These are phyloP conservation scores for Muscicapa striata DNA, from an alignment of 2,797 vertebrate genomes.

Conservation along the genomic window DNA sequence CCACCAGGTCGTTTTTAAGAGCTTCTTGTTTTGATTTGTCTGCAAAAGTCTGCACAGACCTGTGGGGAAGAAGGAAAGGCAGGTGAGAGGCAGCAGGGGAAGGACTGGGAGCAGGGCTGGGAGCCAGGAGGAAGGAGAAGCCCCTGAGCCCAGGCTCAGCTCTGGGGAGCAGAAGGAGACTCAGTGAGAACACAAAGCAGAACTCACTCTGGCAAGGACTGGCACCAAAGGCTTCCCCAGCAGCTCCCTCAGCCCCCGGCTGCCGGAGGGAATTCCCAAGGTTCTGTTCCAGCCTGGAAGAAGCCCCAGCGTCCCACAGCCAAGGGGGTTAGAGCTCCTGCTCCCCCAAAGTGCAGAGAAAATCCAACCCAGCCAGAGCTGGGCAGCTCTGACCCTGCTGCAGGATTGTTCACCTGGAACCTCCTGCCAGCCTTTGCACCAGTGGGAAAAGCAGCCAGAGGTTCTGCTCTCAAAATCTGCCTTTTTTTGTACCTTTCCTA, in stretches of 20 bases:
- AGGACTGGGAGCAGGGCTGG: neutral
- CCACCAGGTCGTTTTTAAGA: slow-evolving; percentile 92
- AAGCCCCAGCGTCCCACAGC: neutral
- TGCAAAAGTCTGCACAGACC: slow-evolving; percentile 93
- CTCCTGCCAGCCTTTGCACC: neutral
- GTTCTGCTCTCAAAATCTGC: neutral
- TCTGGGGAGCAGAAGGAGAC: neutral
- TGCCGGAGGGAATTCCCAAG: neutral
- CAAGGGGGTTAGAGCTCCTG: neutral
- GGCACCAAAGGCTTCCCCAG: neutral
- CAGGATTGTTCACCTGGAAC: neutral
- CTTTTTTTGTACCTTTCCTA: neutral
- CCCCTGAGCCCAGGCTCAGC: slow-evolving; percentile 15
- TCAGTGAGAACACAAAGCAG: neutral
- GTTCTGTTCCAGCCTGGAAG: neutral
- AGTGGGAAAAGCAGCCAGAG: neutral
- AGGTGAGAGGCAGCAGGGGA: neutral
- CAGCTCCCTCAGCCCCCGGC: neutral
- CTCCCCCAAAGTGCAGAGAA: neutral
- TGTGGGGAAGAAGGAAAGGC: slow-evolving; percentile 56
- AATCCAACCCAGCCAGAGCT: neutral
- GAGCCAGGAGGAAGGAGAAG: neutral
- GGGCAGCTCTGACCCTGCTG: neutral
- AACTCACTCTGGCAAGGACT: neutral
- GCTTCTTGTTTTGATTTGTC: slow-evolving; percentile 96